phyloP scores from a whole-genome alignment of 1,140 invertebrate species.

The Drosophila baimaii region DNA sequence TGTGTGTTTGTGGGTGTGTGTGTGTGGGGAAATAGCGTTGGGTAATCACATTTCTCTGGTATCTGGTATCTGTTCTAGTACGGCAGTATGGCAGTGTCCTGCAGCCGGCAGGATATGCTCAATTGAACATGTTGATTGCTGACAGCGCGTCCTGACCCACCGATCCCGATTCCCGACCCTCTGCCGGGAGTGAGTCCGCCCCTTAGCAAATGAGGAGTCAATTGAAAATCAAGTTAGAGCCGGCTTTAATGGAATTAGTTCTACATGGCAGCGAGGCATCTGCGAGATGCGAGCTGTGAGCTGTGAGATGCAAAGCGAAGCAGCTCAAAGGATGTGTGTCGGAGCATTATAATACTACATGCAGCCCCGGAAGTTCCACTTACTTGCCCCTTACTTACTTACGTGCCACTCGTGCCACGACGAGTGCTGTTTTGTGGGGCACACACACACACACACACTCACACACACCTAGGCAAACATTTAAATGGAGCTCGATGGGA shows the following conservation, averaged over 20 bases:
- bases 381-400: slow-evolving; percentile 20
- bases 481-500: slow-evolving; percentile 72
- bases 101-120: slow-evolving; percentile 71
- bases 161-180: slow-evolving; percentile 4
- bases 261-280: slow-evolving; percentile 52
- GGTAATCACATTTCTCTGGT: slow-evolving; percentile 78
- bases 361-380: slow-evolving; percentile 28
- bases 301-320: slow-evolving; percentile 28
- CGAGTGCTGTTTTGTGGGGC: slow-evolving; percentile 13
- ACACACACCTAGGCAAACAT: slow-evolving; percentile 56
- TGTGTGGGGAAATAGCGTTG: slow-evolving; percentile 70
- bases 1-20: slow-evolving; percentile 29
- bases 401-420: background rate
- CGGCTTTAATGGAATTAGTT: slow-evolving; percentile 81
- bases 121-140: slow-evolving; percentile 83
- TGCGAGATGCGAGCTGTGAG: slow-evolving; percentile 26
- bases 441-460: slow-evolving; percentile 31
- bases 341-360: slow-evolving; percentile 17
- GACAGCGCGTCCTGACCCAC: slow-evolving; percentile 53
- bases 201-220: slow-evolving; percentile 74
- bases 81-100: slow-evolving; percentile 53
- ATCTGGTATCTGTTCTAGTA: slow-evolving; percentile 26
- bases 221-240: slow-evolving; percentile 82
- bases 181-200: no score
- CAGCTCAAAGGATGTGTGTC: slow-evolving; percentile 34